Evolutionary conservation across 92 coral and sea anemone genomes (phyloP), one percentile per base, ranked within the genome.

Genomic region (Nematostella vectensis): DNA sequence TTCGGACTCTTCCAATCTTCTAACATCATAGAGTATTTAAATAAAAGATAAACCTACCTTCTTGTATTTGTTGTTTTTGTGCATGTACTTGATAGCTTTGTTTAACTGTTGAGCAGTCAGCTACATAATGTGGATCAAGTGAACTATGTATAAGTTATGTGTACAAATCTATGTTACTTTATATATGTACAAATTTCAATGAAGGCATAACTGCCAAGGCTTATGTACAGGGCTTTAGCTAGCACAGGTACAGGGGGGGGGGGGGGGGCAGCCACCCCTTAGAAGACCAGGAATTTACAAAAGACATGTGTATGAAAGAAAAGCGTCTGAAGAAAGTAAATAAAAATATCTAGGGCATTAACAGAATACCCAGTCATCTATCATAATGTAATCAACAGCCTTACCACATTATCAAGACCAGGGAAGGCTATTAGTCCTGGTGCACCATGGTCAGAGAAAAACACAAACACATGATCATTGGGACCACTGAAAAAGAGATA

Each of bases 401-500:
- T 56, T 67, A 3, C 24, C 23, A 69, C 40, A 15, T 33, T 33
- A 15, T 33, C 40, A 6, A 33, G 15, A 6, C 40, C 40, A 15
- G 97, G 97, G 56, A 91, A 91, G 18, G 97, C 97, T 49, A 91
- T 48, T 33, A 91, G 54, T 10, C 95, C 95, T 42, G 97, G 84
- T 4, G 97, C 97, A 29, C 97, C 97, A 72, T 91, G 97, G 44
- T 91, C 97, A 58, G 94, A 65, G 43, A 91, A 91, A 56, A 62
- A 77, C 44, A 91, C 91, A 75, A 91, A 91, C 12, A 91, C 79
- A 48, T 70, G 56, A 33, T 91, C 97, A 74, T 85, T 70, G 12
- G 97, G 97, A 23, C 97, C 97, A 75, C 97, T 89, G 50, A 6
- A 71, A n/a, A 50, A n/a, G n/a, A n/a, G n/a, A n/a, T n/a, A n/a